phyloP scores from a whole-genome alignment of 2,797 vertebrate species.

The Etheostoma perlongum region DNA sequence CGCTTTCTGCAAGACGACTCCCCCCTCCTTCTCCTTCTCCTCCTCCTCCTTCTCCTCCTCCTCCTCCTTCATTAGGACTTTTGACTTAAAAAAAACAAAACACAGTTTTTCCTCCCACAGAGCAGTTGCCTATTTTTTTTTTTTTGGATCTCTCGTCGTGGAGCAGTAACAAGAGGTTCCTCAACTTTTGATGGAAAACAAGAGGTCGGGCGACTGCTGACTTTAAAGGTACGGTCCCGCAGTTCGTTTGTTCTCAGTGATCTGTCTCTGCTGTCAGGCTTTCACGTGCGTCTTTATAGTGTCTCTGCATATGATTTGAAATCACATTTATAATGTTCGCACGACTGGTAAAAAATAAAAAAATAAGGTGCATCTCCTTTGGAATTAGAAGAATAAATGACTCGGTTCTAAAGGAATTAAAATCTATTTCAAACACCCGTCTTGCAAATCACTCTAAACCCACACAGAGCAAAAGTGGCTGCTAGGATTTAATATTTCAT shows the following conservation, averaged over 20 bases:
- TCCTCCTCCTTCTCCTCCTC: constrained; percentile 32
- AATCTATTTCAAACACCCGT: constrained; percentile 20
- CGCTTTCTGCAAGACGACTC: constrained; percentile 59
- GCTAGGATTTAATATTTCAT: constrained; percentile 54
- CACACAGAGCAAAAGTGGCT: constrained; percentile 43
- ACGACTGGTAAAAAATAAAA: constrained; percentile 10
- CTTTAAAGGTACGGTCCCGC: constrained; percentile 80
- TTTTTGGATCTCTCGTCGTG: constrained; percentile 72
- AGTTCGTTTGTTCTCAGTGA: not conserved
- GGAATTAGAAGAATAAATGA: constrained; percentile 19
- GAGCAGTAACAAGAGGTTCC: constrained; percentile 73
- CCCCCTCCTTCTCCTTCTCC: constrained; percentile 17
- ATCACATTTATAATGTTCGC: constrained; percentile 17
- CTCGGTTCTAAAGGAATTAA: constrained; percentile 43
- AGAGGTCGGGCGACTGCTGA: constrained; percentile 83
- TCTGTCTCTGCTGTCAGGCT: constrained; percentile 8
- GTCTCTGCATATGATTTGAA: constrained; percentile 11
- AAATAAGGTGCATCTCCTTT: not conserved
- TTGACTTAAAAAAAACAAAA: constrained; percentile 37
- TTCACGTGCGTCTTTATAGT: constrained; percentile 25
- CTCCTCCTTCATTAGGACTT: constrained; percentile 56
- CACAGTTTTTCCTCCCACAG: constrained; percentile 56
- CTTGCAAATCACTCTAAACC: constrained; percentile 56
- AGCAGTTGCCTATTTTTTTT: constrained; percentile 55
- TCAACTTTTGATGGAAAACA: constrained; percentile 89